Conservation (phyloP, 2,888 invertebrate genomes). For the Eurytoma adleriae region DNA sequence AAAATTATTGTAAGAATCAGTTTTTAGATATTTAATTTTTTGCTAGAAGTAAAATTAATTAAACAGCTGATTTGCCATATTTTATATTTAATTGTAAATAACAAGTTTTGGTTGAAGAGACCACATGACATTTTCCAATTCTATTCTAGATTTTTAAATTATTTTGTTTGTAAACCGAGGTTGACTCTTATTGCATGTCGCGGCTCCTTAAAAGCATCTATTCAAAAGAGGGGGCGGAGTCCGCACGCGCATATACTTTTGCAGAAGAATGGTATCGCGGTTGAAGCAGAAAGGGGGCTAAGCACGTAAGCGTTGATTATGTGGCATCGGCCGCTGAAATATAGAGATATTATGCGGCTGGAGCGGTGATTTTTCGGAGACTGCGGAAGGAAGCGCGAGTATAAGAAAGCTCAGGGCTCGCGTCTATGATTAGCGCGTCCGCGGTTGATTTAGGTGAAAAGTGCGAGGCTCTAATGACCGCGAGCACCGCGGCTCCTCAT, state of each 20-base stretch:
- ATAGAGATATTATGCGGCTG: conserved; percentile 74
- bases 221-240: conserved; percentile 74
- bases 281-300: neutral
- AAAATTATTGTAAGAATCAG: too few relatives aligned
- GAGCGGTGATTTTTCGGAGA: conserved; percentile 68
- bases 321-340: conserved; percentile 74
- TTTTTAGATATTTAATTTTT: too few relatives aligned
- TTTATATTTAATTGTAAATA: too few relatives aligned
- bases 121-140: too few relatives aligned
- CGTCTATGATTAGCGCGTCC: neutral
- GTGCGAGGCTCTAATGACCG: conserved; percentile 53
- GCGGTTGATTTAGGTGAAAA: conserved; percentile 65
- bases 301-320: conserved; percentile 72
- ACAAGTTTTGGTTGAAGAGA: too few relatives aligned
- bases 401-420: conserved; percentile 73
- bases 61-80: too few relatives aligned
- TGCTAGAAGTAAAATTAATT: too few relatives aligned
- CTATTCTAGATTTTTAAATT: too few relatives aligned
- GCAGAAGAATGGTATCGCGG: neutral
- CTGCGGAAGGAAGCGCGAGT: conserved; percentile 72
- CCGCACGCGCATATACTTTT: conserved; percentile 26
- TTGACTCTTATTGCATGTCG: conserved; percentile 69
- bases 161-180: too few relatives aligned
- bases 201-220: conserved; percentile 72
- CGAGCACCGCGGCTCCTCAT: neutral